phyloP scores from a whole-genome alignment of 2,113 vertebrate genomes.

The Sander vitreus region DNA sequence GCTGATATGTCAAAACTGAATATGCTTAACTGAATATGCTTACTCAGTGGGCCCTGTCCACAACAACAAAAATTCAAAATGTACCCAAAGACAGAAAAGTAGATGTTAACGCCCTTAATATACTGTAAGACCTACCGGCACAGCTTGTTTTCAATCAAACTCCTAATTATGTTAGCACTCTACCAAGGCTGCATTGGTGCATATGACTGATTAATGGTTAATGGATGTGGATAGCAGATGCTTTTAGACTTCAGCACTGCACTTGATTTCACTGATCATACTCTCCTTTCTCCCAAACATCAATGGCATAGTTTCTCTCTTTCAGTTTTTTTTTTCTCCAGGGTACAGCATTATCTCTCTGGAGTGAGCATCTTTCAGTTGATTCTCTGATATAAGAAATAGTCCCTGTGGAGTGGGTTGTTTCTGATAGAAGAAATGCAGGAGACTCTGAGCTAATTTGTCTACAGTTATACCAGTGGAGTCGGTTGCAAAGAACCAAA shows the following conservation, averaged over 20 bases:
- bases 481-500: constrained; percentile 8
- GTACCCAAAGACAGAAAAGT: constrained; percentile 12
- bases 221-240: constrained; percentile 42
- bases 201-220: constrained; percentile 48
- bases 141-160: constrained; percentile 31
- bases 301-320: constrained; percentile 31
- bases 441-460: constrained; percentile 1
- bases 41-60: constrained; percentile 22
- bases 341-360: constrained; percentile 24
- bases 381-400: constrained; percentile 40
- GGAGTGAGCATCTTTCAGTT: constrained; percentile 13
- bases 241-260: constrained; percentile 38
- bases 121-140: constrained; percentile 4
- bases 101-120: constrained; percentile 26
- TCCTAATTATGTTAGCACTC: constrained; percentile 42
- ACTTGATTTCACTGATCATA: constrained; percentile 43
- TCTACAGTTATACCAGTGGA: constrained; percentile 13
- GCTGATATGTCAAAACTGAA: constrained; percentile 30
- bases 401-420: constrained; percentile 14
- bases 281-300: constrained; percentile 23
- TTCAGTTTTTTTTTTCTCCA: constrained; percentile 17
- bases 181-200: constrained; percentile 16
- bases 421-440: constrained; percentile 14
- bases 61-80: constrained; percentile 18
- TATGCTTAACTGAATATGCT: constrained; percentile 26